These are phyloP conservation scores for Bombus haemorrhoidalis DNA, from an alignment of 1,140 invertebrate genomes.

Conservation along the genomic window DNA sequence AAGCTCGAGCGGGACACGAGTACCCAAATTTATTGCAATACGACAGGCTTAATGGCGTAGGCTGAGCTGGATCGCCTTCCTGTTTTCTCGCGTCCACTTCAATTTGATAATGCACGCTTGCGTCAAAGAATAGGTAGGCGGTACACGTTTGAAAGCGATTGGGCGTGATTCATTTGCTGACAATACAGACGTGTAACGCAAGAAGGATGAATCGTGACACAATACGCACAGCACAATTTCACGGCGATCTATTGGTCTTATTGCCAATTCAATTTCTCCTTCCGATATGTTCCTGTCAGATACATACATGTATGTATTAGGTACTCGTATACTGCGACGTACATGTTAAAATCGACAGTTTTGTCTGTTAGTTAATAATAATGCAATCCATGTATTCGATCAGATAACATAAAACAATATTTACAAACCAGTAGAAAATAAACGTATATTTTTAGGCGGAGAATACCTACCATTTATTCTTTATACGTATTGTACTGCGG, in stretches of 20 bases:
- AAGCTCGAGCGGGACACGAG: neutral
- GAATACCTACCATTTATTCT: too few species aligned
- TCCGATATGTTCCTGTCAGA: neutral
- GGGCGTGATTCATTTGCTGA: constrained; percentile 37
- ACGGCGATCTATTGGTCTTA: neutral
- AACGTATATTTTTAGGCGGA: too few species aligned
- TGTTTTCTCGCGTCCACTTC: constrained; percentile 31
- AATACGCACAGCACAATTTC: neutral
- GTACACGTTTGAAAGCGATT: constrained; percentile 34
- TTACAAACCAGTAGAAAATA: neutral
- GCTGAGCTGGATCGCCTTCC: constrained; percentile 28
- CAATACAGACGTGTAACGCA: constrained; percentile 15
- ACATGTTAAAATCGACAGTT: neutral
- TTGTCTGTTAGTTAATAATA: neutral
- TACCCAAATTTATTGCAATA: constrained; percentile 48
- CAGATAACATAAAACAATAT: neutral
- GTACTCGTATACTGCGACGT: too few species aligned
- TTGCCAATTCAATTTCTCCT: neutral
- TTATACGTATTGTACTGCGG: too few species aligned
- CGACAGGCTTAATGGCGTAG: constrained; percentile 43
- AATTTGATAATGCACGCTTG: constrained; percentile 9
- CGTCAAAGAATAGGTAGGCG: constrained; percentile 16
- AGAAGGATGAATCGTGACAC: constrained; percentile 5
- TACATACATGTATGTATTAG: neutral
- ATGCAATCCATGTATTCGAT: neutral